These are phyloP conservation scores for Sylvia borin DNA, from an alignment of 2,797 vertebrate species.

Conservation along the genomic window DNA sequence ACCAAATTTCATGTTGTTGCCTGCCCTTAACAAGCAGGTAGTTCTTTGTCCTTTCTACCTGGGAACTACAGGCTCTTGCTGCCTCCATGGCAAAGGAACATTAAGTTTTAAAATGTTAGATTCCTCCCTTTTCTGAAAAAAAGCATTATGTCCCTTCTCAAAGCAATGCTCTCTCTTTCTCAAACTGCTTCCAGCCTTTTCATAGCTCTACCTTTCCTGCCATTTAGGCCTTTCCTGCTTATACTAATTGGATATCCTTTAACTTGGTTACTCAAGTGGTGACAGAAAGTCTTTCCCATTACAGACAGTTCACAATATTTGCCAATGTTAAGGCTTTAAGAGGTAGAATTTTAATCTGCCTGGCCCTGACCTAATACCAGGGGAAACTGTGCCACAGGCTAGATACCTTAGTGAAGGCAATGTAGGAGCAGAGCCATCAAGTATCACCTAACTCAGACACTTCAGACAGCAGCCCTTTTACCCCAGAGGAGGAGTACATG, in stretches of 20 bases:
- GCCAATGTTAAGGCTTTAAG: not conserved
- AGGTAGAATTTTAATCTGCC: not conserved
- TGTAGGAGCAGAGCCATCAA: not conserved
- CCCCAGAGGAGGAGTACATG: not conserved
- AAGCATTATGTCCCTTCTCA: not conserved
- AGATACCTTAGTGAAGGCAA: not conserved
- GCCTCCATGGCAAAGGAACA: not conserved
- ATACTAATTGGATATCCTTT: not conserved
- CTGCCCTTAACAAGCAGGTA: not conserved
- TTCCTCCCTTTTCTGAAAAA: not conserved
- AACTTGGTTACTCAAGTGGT: not conserved
- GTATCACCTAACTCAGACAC: not conserved
- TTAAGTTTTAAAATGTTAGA: not conserved
- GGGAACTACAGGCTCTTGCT: not conserved
- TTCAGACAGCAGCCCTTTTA: not conserved
- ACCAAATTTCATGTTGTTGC: not conserved
- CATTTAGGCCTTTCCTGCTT: not conserved
- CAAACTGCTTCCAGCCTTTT: conserved; percentile 1
- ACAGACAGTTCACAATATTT: not conserved
- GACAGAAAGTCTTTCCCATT: not conserved
- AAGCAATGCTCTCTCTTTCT: not conserved
- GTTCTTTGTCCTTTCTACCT: not conserved
- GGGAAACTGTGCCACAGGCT: not conserved
- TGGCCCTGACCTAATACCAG: not conserved
- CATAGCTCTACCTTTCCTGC: not conserved